These are phyloP conservation scores for Ptychoptera albimana DNA, from an alignment of 2,888 invertebrate species.

Conservation along the genomic window DNA sequence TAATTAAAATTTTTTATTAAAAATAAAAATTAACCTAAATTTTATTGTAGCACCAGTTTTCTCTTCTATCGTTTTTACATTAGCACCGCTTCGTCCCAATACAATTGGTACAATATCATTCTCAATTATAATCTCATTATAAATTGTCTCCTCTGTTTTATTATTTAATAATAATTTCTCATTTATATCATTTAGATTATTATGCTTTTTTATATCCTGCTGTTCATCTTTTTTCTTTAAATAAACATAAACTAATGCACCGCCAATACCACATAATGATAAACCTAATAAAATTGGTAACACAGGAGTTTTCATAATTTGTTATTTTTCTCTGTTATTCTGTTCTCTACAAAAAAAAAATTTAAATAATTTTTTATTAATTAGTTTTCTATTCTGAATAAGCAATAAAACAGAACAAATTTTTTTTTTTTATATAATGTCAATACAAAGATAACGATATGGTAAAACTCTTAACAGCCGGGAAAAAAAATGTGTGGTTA, in stretches of 20 bases:
- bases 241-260: slow-evolving; percentile 50
- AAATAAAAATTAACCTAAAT: slow-evolving; percentile 24
- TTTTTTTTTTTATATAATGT: too few relatives aligned
- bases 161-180: slow-evolving; percentile 5
- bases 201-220: slow-evolving; percentile 25
- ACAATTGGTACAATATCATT: slow-evolving; percentile 46
- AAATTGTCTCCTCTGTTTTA: slow-evolving; percentile 26
- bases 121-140: slow-evolving; percentile 41
- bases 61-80: slow-evolving; percentile 58
- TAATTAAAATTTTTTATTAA: not conserved
- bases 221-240: slow-evolving; percentile 46
- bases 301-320: slow-evolving; percentile 17
- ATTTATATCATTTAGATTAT: slow-evolving; percentile 13
- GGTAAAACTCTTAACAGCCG: too few relatives aligned
- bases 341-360: not conserved
- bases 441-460: too few relatives aligned
- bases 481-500: too few relatives aligned
- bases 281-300: slow-evolving; percentile 46
- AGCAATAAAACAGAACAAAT: too few relatives aligned
- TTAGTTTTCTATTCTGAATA: too few relatives aligned
- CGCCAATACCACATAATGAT: slow-evolving; percentile 50
- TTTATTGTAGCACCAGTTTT: slow-evolving; percentile 47
- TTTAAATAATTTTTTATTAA: too few relatives aligned
- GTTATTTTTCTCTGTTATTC: not conserved
- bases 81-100: slow-evolving; percentile 61